Evolutionary conservation across 2,797 vertebrate genomes (phyloP).

Genomic region (Leuciscus waleckii): DNA sequence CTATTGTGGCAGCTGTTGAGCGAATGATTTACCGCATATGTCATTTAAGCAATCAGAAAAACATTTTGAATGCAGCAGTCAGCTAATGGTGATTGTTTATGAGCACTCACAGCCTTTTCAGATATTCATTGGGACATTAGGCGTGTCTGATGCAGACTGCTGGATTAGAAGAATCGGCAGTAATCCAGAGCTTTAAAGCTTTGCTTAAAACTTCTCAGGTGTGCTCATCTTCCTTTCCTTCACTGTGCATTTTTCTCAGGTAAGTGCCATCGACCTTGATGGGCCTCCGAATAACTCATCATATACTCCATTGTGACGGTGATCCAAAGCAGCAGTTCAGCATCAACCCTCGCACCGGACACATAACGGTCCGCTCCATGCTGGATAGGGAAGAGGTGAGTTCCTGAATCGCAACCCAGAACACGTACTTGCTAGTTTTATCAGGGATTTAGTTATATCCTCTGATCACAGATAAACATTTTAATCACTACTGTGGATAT

Average conservation of each 20-base stretch:
- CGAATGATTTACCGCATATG: slow-evolving; percentile 29
- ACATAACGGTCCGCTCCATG: slow-evolving; percentile 81
- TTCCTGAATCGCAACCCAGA: not conserved
- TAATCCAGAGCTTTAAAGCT: slow-evolving; percentile 16
- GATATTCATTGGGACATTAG: not conserved
- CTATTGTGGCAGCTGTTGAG: slow-evolving; percentile 15
- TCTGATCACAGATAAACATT: slow-evolving; percentile 35
- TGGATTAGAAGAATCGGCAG: not conserved
- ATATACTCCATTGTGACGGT: slow-evolving; percentile 88
- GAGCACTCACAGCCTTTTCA: slow-evolving; percentile 7
- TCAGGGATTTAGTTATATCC: slow-evolving; percentile 28
- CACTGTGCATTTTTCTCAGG: slow-evolving; percentile 72
- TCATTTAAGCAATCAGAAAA: slow-evolving; percentile 35
- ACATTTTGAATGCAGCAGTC: slow-evolving; percentile 11
- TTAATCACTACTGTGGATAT: slow-evolving; percentile 21
- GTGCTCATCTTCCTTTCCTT: not conserved
- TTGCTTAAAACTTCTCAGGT: not conserved
- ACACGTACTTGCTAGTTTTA: slow-evolving; percentile 38
- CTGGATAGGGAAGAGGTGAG: slow-evolving; percentile 95
- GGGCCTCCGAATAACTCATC: slow-evolving; percentile 88
- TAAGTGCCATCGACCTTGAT: slow-evolving; percentile 88
- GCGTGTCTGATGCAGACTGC: not conserved
- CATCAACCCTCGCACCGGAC: slow-evolving; percentile 85
- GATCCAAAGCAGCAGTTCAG: slow-evolving; percentile 86
- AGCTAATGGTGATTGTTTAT: not conserved